Evolutionary conservation across 2,113 vertebrate species (phyloP), one percentile per base, ranked within the genome.

Genomic region (Heterotilapia buettikoferi): DNA sequence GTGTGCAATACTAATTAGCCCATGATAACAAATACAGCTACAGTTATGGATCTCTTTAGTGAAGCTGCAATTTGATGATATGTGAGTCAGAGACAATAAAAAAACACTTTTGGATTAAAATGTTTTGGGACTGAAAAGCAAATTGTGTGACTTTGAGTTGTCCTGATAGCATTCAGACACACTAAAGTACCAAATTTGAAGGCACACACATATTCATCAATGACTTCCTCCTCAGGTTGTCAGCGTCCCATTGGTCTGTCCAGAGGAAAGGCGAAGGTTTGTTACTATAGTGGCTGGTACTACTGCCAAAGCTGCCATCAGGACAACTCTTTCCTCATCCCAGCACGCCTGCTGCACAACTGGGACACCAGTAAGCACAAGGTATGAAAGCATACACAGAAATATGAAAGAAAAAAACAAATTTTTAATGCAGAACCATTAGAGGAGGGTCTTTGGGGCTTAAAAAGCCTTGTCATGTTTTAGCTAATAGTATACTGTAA

Each of bases 281-380:
- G 99, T 92, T 97, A 93, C 94, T 99, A 99, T 94, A 99, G 99
- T n/a, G 98, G 99, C 73, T 99, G 98, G 98, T 99, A 99, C 90
- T 99, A 99, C 95, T 99, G 98, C 93, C 96, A 97, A 90, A 96
- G 91, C 89, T 99, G 99, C 96, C 99, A 99, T 0, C 97, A 97
- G 93, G 99, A 99, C 71, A 98, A 99, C 96, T 97, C 84, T 87
- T 99, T 99, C 92, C 97, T 99, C 84, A 99, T 99, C 94, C 99
- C 99, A 4, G 98, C 98, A 6, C 97, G 99, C 10, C 95, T 99
- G 31, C 96, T 99, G 92, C 99, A 98, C 96, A 99, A 99, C 96
- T 99, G 99, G 99, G 99, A 99, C 94, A 99, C 98, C 89, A 97
- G 95, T 45, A 98, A 97, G 89, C 98, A 99, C 88, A 99, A 99